A percentile compares a stretch with the other conserved stretches of the same genome.
Evolutionary conservation across 1,140 invertebrate genomes (phyloP).

Genomic region (Meloidogyne exigua): DNA sequence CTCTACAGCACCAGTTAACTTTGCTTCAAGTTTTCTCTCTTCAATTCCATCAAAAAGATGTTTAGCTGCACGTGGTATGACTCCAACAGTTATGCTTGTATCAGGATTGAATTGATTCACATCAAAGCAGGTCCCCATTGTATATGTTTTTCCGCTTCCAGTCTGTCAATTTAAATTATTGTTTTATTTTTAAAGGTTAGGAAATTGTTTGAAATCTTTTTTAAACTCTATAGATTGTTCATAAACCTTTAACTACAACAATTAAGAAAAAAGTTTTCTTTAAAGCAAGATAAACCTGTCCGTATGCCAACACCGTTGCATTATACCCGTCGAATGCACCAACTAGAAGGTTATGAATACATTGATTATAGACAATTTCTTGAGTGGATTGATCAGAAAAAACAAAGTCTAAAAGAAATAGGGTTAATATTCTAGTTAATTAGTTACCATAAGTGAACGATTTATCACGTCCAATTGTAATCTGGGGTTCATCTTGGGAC

Average conservation of each 20-base stretch:
- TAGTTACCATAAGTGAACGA: slow-evolving; percentile 74
- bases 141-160: slow-evolving; percentile 94
- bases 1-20: slow-evolving; percentile 60
- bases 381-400: slow-evolving; percentile 74
- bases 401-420: slow-evolving; percentile 72
- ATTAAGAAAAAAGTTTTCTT: not conserved
- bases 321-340: slow-evolving; percentile 68
- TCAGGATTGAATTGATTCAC: slow-evolving; percentile 30
- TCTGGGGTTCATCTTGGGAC: slow-evolving; percentile 73
- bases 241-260: no score
- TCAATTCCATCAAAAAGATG: slow-evolving; percentile 67
- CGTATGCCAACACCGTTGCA: slow-evolving; percentile 69
- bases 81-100: slow-evolving; percentile 60
- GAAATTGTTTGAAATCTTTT: slow-evolving; percentile 8
- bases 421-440: not conserved
- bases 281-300: slow-evolving; percentile 64
- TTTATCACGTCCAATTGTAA: slow-evolving; percentile 85
- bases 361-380: slow-evolving; percentile 75
- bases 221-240: no score
- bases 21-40: slow-evolving; percentile 52
- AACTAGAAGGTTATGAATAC: slow-evolving; percentile 75
- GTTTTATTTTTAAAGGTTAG: slow-evolving; percentile 1
- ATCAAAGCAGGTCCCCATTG: slow-evolving; percentile 95
- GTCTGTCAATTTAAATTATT: slow-evolving; percentile 71
- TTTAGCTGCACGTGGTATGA: slow-evolving; percentile 66